Evolutionary conservation across 2,797 vertebrate genomes (phyloP), one percentile per base, ranked within the genome.

Genomic region (Catharus ustulatus): DNA sequence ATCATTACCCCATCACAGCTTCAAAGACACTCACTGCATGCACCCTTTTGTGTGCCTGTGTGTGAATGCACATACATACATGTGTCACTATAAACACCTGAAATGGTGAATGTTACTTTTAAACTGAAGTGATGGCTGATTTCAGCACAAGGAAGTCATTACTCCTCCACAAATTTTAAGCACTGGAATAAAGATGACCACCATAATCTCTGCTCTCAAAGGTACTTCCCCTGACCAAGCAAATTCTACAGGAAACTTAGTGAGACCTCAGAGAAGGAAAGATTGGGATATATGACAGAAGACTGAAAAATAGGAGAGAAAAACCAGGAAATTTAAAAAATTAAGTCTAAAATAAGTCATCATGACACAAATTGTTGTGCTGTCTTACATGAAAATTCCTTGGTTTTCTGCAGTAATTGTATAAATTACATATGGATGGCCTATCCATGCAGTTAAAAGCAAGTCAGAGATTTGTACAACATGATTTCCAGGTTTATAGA

Each of bases 1-100:
- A 98, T 96, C 98, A 98, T 97, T 97, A 97, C 94, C 96, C 96
- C 94, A 97, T 96, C 93, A 87, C 87, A 77, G 90, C 95, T 98
- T 98, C 98, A 98, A 98, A 98, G 97, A 95, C 74, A 52, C 40
- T 94, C 85, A 67, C 46, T 75, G 57, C 62, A 68, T 27, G 42
- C 52, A 87, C 24, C 46, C 88, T 84, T 76, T 14, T 69, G 55
- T 32, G 2, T 48, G 62, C 24, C 75, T 90, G 19, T 22, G 57
- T 77, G 26, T 52, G 63, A 63, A 64, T 16, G 18, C 26, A 9
- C 26, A 58, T 8, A 38, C 13, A 45, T 4, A 19, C 0, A 0
- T 1, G 36, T 38, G 13, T 29, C 96, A 93, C 93, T 95, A 96
- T 87, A 80, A 96, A 88, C 86, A 96, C 89, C 94, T 90, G 40